phyloP scores from a whole-genome alignment of 2,888 invertebrate genomes.

The Drosophila fungiperda region DNA sequence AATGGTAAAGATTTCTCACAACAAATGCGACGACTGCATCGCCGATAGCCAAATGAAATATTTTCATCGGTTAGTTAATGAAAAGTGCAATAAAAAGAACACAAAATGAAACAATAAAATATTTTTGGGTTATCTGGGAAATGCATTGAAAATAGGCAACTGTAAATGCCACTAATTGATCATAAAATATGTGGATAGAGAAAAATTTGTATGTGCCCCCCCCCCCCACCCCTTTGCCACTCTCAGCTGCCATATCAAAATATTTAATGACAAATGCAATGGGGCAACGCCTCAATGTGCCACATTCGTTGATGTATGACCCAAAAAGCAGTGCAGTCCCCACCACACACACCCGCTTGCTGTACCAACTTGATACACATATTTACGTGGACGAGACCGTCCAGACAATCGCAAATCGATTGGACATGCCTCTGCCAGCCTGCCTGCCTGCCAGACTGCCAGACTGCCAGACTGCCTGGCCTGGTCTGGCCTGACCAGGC shows the following conservation, averaged over 20 bases:
- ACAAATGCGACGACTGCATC: slow-evolving; percentile 35
- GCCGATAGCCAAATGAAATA: slow-evolving; percentile 54
- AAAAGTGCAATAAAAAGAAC: slow-evolving; percentile 68
- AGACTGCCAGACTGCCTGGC: too few species aligned
- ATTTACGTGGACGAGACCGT: slow-evolving; percentile 23
- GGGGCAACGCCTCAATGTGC: slow-evolving; percentile 60
- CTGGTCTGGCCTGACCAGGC: slow-evolving; percentile 4
- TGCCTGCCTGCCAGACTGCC: slow-evolving; percentile 12
- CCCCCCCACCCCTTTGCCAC: not conserved
- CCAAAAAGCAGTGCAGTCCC: slow-evolving; percentile 51
- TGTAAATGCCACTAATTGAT: slow-evolving; percentile 78
- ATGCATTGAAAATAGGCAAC: slow-evolving; percentile 42
- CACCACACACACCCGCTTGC: not conserved
- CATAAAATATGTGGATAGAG: slow-evolving; percentile 59
- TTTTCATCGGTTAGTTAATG: slow-evolving; percentile 71
- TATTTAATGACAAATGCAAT: slow-evolving; percentile 65
- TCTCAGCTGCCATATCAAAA: slow-evolving; percentile 18
- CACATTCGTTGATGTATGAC: slow-evolving; percentile 74
- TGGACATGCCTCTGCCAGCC: slow-evolving; percentile 68
- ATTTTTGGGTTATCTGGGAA: slow-evolving; percentile 55
- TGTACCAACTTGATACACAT: not conserved
- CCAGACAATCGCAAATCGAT: slow-evolving; percentile 68
- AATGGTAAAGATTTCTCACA: slow-evolving; percentile 65
- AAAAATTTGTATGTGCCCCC: slow-evolving; percentile 22
- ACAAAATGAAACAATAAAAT: slow-evolving; percentile 65